Evolutionary conservation across 2,113 vertebrate species (phyloP).

Genomic region (Lota lota): DNA sequence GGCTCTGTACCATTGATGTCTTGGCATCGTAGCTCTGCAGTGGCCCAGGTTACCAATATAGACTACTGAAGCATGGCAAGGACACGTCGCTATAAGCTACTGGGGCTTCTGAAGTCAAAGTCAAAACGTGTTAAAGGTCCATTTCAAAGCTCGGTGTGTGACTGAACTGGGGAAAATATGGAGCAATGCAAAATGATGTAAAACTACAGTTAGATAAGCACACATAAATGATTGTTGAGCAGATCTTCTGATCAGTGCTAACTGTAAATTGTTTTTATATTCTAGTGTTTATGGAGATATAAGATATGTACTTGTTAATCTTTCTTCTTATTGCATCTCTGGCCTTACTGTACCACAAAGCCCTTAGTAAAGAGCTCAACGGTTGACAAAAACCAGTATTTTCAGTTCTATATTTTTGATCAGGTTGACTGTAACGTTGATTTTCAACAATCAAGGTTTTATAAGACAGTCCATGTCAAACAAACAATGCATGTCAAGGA

Average conservation of each 20-base stretch:
- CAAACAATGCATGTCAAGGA: slow-evolving; percentile 8
- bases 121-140: slow-evolving; percentile 7
- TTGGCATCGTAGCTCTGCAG: slow-evolving; percentile 13
- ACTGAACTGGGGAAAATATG: slow-evolving; percentile 15
- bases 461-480: not conserved
- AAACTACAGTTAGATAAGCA: slow-evolving; percentile 20
- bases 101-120: slow-evolving; percentile 4
- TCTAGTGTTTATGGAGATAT: slow-evolving; percentile 34
- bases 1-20: slow-evolving; percentile 7
- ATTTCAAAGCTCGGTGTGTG: slow-evolving; percentile 10
- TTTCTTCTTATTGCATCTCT: slow-evolving; percentile 21
- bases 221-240: slow-evolving; percentile 42
- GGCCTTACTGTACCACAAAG: slow-evolving; percentile 48
- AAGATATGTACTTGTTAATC: slow-evolving; percentile 23
- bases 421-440: not conserved
- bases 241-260: slow-evolving; percentile 56
- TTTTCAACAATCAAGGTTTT: no score
- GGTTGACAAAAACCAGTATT: slow-evolving; percentile 4
- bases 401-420: not conserved
- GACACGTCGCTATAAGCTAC: slow-evolving; percentile 31
- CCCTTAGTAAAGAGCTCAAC: slow-evolving; percentile 19
- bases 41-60: slow-evolving; percentile 10
- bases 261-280: slow-evolving; percentile 18
- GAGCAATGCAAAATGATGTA: slow-evolving; percentile 20
- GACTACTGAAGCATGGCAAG: slow-evolving; percentile 45